phyloP scores from a whole-genome alignment of 2,797 vertebrate species.

The Girardinus metallicus region DNA sequence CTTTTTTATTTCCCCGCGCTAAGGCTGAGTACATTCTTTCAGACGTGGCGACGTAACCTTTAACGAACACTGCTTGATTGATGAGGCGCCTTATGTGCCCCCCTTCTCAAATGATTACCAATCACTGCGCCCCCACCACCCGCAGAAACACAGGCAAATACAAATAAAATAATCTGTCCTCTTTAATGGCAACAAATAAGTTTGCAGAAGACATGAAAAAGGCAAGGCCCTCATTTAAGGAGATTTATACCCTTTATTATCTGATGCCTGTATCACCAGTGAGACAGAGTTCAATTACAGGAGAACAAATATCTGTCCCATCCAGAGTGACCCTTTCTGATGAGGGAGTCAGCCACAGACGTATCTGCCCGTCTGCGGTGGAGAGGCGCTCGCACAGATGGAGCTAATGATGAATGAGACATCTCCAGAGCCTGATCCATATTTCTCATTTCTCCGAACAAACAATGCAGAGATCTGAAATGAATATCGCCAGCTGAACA shows the following conservation, averaged over 20 bases:
- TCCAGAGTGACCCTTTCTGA: slow-evolving; percentile 62
- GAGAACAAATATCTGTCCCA: slow-evolving; percentile 27
- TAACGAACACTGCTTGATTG: slow-evolving; percentile 79
- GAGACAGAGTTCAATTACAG: slow-evolving; percentile 65
- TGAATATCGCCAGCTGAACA: slow-evolving; percentile 45
- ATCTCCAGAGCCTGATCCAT: slow-evolving; percentile 57
- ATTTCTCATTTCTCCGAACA: slow-evolving; percentile 71
- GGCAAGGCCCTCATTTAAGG: slow-evolving; percentile 48
- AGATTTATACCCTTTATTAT: slow-evolving; percentile 72
- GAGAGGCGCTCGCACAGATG: slow-evolving; percentile 54
- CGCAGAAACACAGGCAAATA: slow-evolving; percentile 32
- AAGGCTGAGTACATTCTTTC: slow-evolving; percentile 72
- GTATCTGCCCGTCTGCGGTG: slow-evolving; percentile 60
- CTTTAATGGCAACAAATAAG: slow-evolving; percentile 51
- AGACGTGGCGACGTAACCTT: slow-evolving; percentile 80
- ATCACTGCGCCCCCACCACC: slow-evolving; percentile 55
- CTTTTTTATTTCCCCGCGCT: slow-evolving; percentile 78
- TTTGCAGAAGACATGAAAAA: slow-evolving; percentile 42
- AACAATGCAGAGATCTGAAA: slow-evolving; percentile 69
- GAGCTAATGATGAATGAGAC: slow-evolving; percentile 71
- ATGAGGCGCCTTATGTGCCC: slow-evolving; percentile 76
- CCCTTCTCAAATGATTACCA: slow-evolving; percentile 76
- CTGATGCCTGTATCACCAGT: slow-evolving; percentile 61
- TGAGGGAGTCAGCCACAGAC: slow-evolving; percentile 58
- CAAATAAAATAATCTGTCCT: slow-evolving; percentile 48